These are phyloP conservation scores for Tetramorium parvispinum DNA, from an alignment of 1,140 invertebrate genomes.

Conservation along the genomic window DNA sequence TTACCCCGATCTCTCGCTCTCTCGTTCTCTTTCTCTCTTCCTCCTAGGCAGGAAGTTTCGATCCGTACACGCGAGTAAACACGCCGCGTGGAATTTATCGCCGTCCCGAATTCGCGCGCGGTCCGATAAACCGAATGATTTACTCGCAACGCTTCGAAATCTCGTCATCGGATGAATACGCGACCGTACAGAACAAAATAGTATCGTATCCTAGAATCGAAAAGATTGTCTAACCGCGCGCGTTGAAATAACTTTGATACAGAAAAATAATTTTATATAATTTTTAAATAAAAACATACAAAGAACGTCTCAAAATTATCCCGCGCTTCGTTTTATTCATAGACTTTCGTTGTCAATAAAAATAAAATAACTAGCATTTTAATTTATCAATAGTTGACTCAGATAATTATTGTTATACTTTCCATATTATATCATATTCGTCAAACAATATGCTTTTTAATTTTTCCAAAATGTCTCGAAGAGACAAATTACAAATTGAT, in stretches of 20 bases:
- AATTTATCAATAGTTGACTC: background rate
- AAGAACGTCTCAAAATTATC: background rate
- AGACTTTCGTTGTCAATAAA: background rate
- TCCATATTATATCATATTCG: background rate
- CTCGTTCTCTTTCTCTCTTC: background rate
- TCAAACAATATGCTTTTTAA: background rate
- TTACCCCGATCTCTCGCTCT: background rate
- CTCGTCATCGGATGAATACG: conserved; percentile 41
- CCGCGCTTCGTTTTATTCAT: background rate
- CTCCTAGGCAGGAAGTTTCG: conserved; percentile 53
- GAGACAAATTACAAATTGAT: background rate
- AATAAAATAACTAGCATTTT: background rate
- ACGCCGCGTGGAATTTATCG: conserved; percentile 66
- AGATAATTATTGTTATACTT: background rate
- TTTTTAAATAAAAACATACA: background rate
- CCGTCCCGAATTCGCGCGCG: conserved; percentile 60
- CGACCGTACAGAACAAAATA: conserved; percentile 45
- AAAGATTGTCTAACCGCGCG: background rate
- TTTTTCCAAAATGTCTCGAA: background rate
- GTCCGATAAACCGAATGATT: conserved; percentile 65
- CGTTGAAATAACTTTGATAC: background rate
- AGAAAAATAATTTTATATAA: background rate
- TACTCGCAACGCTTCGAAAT: conserved; percentile 57
- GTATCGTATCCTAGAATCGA: background rate
- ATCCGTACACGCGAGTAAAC: conserved; percentile 64